A percentile compares a stretch with the other conserved stretches of the same genome.
These are phyloP conservation scores for Sarcophaga rosellei DNA, from an alignment of 2,888 invertebrate species.

Conservation along the genomic window DNA sequence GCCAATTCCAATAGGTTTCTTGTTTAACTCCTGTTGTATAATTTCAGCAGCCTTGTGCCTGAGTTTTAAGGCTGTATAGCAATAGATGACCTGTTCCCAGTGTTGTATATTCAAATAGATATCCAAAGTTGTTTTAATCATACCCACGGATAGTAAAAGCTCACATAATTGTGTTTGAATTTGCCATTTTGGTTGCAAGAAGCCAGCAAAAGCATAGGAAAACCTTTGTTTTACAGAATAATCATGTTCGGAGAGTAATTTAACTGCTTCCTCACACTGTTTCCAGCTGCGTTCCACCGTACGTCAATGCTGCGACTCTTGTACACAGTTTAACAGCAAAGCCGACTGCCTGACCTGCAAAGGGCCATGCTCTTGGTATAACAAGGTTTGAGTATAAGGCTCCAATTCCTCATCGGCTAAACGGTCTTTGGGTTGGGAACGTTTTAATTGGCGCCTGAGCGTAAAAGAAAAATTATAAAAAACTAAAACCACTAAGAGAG, in stretches of 20 bases:
- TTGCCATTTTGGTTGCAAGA: constrained; percentile 88
- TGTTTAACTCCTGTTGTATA: constrained; percentile 89
- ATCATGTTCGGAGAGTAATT: constrained; percentile 80
- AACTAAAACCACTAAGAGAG: not conserved
- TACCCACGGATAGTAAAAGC: constrained; percentile 89
- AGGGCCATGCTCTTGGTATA: constrained; percentile 86
- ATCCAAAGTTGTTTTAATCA: constrained; percentile 92
- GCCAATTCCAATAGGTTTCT: constrained; percentile 91
- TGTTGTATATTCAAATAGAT: constrained; percentile 88
- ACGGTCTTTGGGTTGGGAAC: constrained; percentile 90
- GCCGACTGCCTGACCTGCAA: constrained; percentile 90
- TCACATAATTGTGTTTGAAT: constrained; percentile 90
- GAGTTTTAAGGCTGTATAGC: constrained; percentile 92
- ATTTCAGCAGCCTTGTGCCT: constrained; percentile 95
- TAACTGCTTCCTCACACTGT: constrained; percentile 91
- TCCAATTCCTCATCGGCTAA: constrained; percentile 90
- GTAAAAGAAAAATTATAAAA: not conserved
- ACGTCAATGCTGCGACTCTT: constrained; percentile 90
- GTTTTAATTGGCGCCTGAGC: constrained; percentile 85
- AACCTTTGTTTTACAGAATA: constrained; percentile 79
- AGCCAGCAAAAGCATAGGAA: constrained; percentile 87
- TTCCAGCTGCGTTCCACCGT: constrained; percentile 93
- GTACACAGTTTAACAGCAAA: constrained; percentile 87
- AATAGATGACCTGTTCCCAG: constrained; percentile 96
- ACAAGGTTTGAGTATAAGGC: constrained; percentile 87